Conservation (phyloP, 2,113 vertebrate genomes). For the Vulpes vulpes region DNA sequence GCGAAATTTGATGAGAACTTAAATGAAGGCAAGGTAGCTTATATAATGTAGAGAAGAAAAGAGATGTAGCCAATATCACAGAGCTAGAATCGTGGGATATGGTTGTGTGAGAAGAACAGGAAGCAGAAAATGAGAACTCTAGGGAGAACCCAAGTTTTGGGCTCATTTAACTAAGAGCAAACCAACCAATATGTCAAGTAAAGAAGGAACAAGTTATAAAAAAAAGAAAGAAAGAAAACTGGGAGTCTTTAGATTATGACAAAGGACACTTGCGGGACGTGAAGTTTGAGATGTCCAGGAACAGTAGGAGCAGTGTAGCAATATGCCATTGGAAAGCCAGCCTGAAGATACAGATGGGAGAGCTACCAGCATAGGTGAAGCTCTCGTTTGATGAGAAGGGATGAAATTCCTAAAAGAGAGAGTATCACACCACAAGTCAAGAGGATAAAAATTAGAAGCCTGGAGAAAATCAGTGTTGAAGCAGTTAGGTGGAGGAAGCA, state of each 20-base stretch:
- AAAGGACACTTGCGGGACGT: not conserved
- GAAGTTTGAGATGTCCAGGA: not conserved
- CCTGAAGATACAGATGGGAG: not conserved
- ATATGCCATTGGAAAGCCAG: not conserved
- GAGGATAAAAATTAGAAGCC: not conserved
- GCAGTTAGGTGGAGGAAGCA: not conserved
- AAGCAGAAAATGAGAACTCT: not conserved
- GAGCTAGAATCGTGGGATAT: not conserved
- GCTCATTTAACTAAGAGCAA: not conserved
- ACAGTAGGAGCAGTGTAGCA: not conserved
- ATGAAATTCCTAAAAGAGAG: not conserved
- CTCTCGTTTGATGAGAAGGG: not conserved
- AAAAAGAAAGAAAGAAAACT: not conserved
- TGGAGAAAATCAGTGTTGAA: not conserved
- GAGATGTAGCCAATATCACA: not conserved
- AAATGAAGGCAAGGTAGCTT: not conserved
- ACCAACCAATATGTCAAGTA: not conserved
- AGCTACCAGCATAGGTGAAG: not conserved
- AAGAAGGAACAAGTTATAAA: not conserved
- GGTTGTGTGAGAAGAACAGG: not conserved
- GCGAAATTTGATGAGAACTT: slow-evolving; percentile 35
- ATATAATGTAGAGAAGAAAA: not conserved
- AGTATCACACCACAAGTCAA: not conserved
- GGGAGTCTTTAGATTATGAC: not conserved
- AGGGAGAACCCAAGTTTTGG: not conserved